Evolutionary conservation across 2,113 vertebrate genomes (phyloP).

Genomic region (Ceyx melanurus): DNA sequence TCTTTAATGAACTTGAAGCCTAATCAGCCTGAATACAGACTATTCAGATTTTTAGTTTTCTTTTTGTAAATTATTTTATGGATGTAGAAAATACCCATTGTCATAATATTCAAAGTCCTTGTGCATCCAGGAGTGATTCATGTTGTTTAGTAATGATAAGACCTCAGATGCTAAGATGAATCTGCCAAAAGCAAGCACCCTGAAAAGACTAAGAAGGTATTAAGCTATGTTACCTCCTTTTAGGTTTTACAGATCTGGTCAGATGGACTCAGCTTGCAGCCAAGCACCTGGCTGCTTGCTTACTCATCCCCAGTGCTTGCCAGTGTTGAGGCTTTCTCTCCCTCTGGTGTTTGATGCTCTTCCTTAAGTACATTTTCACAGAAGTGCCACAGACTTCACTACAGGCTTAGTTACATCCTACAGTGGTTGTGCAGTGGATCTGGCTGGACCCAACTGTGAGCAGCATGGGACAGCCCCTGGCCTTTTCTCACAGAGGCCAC

Average conservation of each 20-base stretch:
- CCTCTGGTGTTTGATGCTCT: neutral
- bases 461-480: neutral
- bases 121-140: neutral
- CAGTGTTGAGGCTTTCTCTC: neutral
- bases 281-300: neutral
- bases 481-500: neutral
- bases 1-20: conserved; percentile 13
- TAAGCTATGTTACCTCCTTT: neutral
- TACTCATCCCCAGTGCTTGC: neutral
- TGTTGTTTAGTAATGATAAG: neutral
- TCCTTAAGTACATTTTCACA: neutral
- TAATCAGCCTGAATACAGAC: neutral
- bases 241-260: neutral
- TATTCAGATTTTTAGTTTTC: neutral
- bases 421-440: neutral
- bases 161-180: neutral
- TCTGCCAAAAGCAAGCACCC: neutral
- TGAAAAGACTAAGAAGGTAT: neutral
- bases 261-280: neutral
- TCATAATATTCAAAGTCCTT: neutral
- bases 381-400: neutral
- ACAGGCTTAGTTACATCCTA: neutral
- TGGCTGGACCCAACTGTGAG: neutral
- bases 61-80: neutral
- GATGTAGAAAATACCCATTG: neutral